phyloP scores from a whole-genome alignment of 35 echinoderm and acorn worm species.

The Ophioderma brevispina region DNA sequence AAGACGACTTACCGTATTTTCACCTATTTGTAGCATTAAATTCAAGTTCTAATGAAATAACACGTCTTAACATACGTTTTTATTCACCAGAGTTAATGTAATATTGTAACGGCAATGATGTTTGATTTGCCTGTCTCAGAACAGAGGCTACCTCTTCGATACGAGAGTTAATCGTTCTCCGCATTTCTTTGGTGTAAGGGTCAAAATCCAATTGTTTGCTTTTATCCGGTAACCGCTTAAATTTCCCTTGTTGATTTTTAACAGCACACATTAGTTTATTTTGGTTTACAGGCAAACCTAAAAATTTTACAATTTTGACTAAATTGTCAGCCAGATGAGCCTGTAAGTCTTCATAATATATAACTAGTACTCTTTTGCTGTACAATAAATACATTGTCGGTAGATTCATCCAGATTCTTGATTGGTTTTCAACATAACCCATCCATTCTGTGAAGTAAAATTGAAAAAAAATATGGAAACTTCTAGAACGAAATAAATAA shows the following conservation, averaged over 20 bases:
- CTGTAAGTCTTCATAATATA: conserved; percentile 92
- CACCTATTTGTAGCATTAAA: too few species aligned
- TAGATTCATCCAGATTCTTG: too few species aligned
- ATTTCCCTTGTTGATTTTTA: conserved; percentile 81
- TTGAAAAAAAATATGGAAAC: too few species aligned
- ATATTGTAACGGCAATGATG: conserved; percentile 70
- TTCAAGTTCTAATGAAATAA: too few species aligned
- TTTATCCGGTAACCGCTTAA: conserved; percentile 69
- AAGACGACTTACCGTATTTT: too few species aligned
- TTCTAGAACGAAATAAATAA: too few species aligned
- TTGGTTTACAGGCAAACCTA: conserved; percentile 50
- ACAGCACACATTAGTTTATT: conserved; percentile 71
- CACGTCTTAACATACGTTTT: too few species aligned
- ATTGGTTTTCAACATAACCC: too few species aligned
- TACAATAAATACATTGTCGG: conserved; percentile 78
- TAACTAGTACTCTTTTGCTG: conserved; percentile 74
- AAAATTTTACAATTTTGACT: conserved; percentile 64
- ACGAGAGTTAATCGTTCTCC: conserved; percentile 59
- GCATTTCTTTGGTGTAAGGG: conserved; percentile 95
- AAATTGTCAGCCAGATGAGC: conserved; percentile 55
- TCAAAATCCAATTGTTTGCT: conserved; percentile 70
- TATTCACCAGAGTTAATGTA: too few species aligned
- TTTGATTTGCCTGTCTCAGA: conserved; percentile 69
- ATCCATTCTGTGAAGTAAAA: too few species aligned
- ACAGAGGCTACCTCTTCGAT: conserved; percentile 87